These are phyloP conservation scores for Thaumetopoea pityocampa DNA, from an alignment of 1,140 invertebrate genomes.

Conservation along the genomic window DNA sequence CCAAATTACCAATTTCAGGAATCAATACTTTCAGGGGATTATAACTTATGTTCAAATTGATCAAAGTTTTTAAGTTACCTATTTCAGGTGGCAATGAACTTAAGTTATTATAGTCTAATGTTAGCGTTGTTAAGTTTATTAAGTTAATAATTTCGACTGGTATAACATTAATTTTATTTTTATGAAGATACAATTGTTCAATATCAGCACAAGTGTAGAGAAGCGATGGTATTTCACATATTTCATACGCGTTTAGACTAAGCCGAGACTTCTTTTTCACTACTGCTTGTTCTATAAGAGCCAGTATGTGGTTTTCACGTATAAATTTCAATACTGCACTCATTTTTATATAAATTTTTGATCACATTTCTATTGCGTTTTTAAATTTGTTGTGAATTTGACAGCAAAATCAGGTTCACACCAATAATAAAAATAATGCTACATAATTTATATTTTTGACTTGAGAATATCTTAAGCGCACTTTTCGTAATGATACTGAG, in stretches of 20 bases:
- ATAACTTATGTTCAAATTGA: slow-evolving; percentile 88
- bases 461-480: no score
- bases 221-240: slow-evolving; percentile 74
- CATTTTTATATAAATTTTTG: slow-evolving; percentile 69
- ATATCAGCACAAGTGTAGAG: slow-evolving; percentile 74
- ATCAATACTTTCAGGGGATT: slow-evolving; percentile 86
- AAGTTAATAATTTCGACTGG: slow-evolving; percentile 58
- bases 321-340: slow-evolving; percentile 79
- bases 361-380: slow-evolving; percentile 59
- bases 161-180: slow-evolving; percentile 76
- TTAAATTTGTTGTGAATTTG: slow-evolving; percentile 36
- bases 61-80: slow-evolving; percentile 78
- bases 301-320: slow-evolving; percentile 78
- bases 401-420: no score
- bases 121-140: slow-evolving; percentile 69
- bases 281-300: slow-evolving; percentile 78
- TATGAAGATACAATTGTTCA: slow-evolving; percentile 77
- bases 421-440: no score
- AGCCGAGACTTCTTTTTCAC: slow-evolving; percentile 75
- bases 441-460: no score
- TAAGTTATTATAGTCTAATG: slow-evolving; percentile 81
- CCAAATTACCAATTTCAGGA: slow-evolving; percentile 81
- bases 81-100: slow-evolving; percentile 79
- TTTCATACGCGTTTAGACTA: slow-evolving; percentile 77
- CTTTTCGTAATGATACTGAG: no score